phyloP scores from a whole-genome alignment of 2,797 vertebrate species.

The Hipposideros larvatus region DNA sequence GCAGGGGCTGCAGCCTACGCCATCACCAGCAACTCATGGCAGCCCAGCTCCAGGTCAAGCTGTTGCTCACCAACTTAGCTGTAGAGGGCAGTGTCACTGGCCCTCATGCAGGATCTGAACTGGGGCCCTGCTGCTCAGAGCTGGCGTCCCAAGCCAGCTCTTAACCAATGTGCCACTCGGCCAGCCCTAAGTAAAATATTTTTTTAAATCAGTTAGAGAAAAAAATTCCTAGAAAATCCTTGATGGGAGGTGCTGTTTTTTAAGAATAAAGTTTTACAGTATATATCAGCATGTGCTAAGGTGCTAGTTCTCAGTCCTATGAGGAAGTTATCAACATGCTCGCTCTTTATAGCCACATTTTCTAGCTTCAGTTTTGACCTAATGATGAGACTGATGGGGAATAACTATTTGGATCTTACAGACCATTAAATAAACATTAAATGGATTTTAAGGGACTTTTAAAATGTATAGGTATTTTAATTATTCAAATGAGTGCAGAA shows the following conservation, averaged over 20 bases:
- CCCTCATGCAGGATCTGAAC: no score
- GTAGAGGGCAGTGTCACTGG: no score
- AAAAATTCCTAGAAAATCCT: neutral
- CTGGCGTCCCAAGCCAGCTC: no score
- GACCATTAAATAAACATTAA: neutral
- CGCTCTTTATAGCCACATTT: neutral
- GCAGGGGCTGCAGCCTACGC: no score
- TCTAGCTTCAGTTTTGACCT: neutral
- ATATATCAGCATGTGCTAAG: neutral
- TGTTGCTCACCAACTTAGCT: no score
- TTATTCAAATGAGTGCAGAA: neutral
- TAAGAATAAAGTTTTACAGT: neutral
- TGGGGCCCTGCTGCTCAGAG: no score
- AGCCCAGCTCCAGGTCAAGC: no score
- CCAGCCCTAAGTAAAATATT: no score
- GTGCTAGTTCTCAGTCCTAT: neutral
- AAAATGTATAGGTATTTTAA: neutral
- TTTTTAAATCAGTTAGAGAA: neutral
- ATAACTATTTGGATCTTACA: neutral
- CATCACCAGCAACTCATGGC: no score
- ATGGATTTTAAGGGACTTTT: neutral
- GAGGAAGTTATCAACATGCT: neutral
- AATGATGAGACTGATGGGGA: neutral
- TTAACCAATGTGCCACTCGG: no score
- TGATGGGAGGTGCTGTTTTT: neutral